Evolutionary conservation across 2,797 vertebrate genomes (phyloP).

Genomic region (Aplochiton taeniatus): DNA sequence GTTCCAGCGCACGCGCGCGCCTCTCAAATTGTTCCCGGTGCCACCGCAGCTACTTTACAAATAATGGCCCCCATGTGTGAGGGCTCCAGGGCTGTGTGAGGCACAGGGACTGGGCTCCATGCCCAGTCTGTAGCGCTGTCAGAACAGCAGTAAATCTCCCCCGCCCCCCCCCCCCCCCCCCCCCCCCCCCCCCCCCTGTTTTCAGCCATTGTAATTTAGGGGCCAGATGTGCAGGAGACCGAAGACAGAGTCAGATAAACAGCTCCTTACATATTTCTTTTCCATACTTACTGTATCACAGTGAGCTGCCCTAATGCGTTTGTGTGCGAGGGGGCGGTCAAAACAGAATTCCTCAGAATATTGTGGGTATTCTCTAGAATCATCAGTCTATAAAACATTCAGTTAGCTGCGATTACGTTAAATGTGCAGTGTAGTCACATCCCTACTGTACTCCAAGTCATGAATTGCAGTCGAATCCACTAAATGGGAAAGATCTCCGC

Average conservation of each 20-base stretch:
- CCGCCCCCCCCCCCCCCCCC: too few species aligned
- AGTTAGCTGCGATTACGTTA: too few species aligned
- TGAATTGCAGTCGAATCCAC: too few species aligned
- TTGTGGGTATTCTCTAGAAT: too few species aligned
- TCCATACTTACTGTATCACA: constrained; percentile 43
- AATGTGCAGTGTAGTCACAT: too few species aligned
- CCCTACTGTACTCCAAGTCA: too few species aligned
- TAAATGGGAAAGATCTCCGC: too few species aligned
- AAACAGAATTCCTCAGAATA: too few species aligned
- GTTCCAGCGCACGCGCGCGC: constrained; percentile 49
- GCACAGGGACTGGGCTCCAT: constrained; percentile 63
- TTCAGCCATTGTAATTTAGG: constrained; percentile 76
- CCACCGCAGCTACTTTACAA: constrained; percentile 79
- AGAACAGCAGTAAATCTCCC: constrained; percentile 79
- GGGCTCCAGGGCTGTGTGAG: constrained; percentile 67
- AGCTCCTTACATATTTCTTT: constrained; percentile 68
- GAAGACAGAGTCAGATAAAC: constrained; percentile 70
- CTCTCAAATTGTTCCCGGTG: constrained; percentile 74
- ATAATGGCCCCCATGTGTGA: constrained; percentile 81
- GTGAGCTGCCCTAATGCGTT: too few species aligned
- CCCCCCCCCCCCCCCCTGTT: constrained; percentile 65
- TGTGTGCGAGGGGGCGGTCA: too few species aligned
- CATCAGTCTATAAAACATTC: too few species aligned
- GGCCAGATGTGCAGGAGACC: constrained; percentile 78
- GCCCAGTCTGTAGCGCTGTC: constrained; percentile 77